Conservation (phyloP, 2,113 vertebrate genomes). For the Origma solitaria region DNA sequence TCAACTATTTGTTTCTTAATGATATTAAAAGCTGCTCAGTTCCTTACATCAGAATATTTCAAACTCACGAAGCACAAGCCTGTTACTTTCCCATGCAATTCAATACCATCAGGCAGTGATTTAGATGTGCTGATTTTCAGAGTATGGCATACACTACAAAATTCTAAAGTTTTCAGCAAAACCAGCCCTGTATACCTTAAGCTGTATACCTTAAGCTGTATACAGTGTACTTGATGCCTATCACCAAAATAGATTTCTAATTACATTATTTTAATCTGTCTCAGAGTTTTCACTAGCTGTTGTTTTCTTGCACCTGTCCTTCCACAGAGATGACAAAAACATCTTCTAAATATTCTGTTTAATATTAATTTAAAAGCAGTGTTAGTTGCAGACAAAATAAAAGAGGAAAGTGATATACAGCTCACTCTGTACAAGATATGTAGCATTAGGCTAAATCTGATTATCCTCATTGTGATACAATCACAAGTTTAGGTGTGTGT, state of each 20-base stretch:
- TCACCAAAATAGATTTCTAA: not conserved
- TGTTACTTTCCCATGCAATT: not conserved
- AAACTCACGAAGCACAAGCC: not conserved
- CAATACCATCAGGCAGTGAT: not conserved
- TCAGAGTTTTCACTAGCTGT: not conserved
- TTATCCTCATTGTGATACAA: not conserved
- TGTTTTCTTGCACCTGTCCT: not conserved
- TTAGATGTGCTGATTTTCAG: not conserved
- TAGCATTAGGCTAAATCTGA: not conserved
- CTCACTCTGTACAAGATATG: not conserved
- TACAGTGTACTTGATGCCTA: not conserved
- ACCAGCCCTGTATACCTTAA: accelerated
- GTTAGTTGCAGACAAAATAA: not conserved
- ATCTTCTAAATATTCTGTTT: not conserved
- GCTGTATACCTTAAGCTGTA: accelerated
- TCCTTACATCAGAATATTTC: not conserved
- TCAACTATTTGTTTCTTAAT: not conserved
- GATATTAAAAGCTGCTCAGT: not conserved
- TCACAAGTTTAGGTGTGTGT: not conserved
- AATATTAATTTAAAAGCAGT: not conserved
- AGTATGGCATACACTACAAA: not conserved
- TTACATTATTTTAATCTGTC: not conserved
- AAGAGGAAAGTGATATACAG: not conserved
- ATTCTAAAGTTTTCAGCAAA: not conserved
- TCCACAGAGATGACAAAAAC: not conserved